Evolutionary conservation across 2,888 invertebrate genomes (phyloP).

Genomic region (Taphrorychus bicolor): DNA sequence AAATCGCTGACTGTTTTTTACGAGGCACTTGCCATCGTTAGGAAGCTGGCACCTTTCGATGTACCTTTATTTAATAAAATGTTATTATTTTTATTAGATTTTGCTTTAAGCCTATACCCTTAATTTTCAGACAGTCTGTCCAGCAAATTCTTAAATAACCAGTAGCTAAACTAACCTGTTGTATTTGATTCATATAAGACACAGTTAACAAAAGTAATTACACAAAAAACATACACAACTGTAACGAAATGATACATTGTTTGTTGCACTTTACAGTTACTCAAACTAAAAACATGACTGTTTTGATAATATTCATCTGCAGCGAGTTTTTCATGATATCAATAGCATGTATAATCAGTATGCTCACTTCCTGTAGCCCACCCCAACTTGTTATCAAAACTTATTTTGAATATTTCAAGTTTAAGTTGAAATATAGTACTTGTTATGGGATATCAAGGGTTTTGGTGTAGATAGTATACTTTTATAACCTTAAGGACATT

Average conservation of each 20-base stretch:
- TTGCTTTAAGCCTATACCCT: no score
- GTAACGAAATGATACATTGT: conserved; percentile 3
- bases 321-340: not conserved
- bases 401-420: not conserved
- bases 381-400: not conserved
- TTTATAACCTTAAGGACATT: no score
- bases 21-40: no score
- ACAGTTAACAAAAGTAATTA: conserved; percentile 10
- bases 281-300: not conserved
- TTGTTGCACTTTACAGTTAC: not conserved
- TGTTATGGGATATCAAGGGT: no score
- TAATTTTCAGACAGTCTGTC: not conserved
- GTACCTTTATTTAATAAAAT: no score
- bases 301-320: not conserved
- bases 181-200: conserved; percentile 23
- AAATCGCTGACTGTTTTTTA: no score
- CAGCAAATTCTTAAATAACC: not conserved
- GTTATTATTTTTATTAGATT: no score
- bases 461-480: no score
- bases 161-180: conserved; percentile 10
- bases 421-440: not conserved
- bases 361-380: not conserved
- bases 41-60: no score
- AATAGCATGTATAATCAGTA: not conserved
- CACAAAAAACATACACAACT: not conserved